These are phyloP conservation scores for Heliconius cydno DNA, from an alignment of 2,888 invertebrate species.

Conservation along the genomic window DNA sequence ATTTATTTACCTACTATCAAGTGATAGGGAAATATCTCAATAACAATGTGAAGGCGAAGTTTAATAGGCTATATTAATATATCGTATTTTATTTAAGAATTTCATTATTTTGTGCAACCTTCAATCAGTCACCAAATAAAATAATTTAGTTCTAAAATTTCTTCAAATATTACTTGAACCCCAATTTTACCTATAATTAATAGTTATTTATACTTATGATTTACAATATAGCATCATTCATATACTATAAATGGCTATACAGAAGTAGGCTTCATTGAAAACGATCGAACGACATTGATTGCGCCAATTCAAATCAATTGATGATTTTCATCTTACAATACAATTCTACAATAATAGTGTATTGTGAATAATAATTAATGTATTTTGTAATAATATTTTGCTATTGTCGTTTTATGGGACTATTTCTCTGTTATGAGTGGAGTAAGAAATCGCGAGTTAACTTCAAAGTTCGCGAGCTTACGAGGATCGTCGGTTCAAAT, in stretches of 20 bases:
- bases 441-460: neutral
- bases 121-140: neutral
- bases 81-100: too few relatives aligned
- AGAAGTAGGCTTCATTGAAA: neutral
- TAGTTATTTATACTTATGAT: too few relatives aligned
- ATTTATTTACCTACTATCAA: neutral
- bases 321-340: neutral
- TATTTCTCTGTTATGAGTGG: neutral
- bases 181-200: neutral
- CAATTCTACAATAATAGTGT: neutral
- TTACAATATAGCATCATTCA: neutral
- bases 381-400: neutral
- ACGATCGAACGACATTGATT: conserved; percentile 2
- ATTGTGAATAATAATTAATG: neutral
- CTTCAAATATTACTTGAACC: neutral
- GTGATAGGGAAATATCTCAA: conserved; percentile 2
- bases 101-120: neutral
- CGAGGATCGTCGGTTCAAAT: neutral
- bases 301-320: conserved; percentile 23
- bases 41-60: neutral
- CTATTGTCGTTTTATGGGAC: neutral
- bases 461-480: neutral
- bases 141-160: neutral
- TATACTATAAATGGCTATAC: neutral
- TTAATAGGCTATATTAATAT: neutral